Base-by-base conservation (phyloP, 37 sponge, comb jelly and placozoan species). In the Eunapius fragilis region DNA sequence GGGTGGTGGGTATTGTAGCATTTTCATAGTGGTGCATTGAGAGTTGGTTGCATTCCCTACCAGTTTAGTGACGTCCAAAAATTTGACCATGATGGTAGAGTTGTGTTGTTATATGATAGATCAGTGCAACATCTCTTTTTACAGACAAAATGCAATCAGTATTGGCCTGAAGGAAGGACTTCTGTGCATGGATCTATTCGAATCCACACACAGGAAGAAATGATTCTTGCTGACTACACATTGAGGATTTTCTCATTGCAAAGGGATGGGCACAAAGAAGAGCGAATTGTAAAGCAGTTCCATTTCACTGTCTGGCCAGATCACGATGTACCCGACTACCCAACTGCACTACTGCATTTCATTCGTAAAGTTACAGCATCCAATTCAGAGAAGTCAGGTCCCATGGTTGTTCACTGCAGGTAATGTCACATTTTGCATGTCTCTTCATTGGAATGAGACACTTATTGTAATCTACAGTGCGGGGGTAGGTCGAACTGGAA, bases 231-330 rank as follows among this genome's bases (percentile, higher is more conserved):
- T 50, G 97, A 94, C 67, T 89, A 89, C 91, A 91, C 94, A 12
- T 81, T 92, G 32, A 76, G 98, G 38, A 91, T 91, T 25, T 95
- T 94, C 84, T 92, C 93, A 19, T 76, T 95, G 67, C 77, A 82
- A 37, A 24, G 69, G 31, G 77, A 86, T 4, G 76, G 71, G 67
- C 86, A 69, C 68, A 78, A 82, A 32, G 90, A 87, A 30, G 92
- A 93, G 74, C 69, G 94, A 24, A 93, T 90, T 12, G 81, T 97
- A 25, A 95, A 71, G 26, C 96, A 97, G 87, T 97, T 72, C 37
- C 98, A 97, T 87, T 97, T 72, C 83, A 97, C 95, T 58, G 41
- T 85, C 25, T 98, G 99, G 99, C 99, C 99, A 6, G 97, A 98
- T 50, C 91, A 92, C 68, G 99, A 97, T 36, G 97, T 98, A 5